Base-by-base conservation (phyloP, 2,888 invertebrate species). In the Neoscelio sp. region DNA sequence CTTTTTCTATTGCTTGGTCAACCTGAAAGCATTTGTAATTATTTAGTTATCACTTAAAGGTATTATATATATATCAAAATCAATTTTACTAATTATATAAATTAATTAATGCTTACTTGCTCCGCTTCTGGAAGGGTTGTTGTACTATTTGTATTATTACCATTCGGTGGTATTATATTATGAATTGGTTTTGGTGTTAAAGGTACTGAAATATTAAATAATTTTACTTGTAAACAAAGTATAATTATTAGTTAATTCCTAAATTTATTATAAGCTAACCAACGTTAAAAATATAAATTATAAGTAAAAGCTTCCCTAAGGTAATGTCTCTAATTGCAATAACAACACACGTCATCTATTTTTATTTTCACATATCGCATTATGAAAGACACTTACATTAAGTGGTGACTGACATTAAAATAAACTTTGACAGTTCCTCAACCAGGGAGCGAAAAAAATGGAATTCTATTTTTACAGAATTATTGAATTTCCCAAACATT, bases 101-200 rank as follows among this genome's bases (percentile, higher is more conserved):
- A 15, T 13, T 46, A 6, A 23, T 46, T 23, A 42, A 46, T 15
- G 20, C 40, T 48, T 58, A 89, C 89, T 87, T 89, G 88, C 33
- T 87, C 87, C n/a, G 86, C 82, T 75, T 87, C 87, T 15, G 89
- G 86, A 65, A 85, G 80, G 30, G 80, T 75, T 13, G 84, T 85
- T 48, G 89, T 89, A 40, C 82, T 85, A 70, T 88, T 89, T 5
- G 87, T 89, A 8, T 78, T 71, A 46, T 89, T 89, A 50, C 91
- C 91, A 64, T 86, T 88, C 15, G 92, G 92, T 30, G 92, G 93
- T 84, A 93, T 93, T 82, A 94, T 92, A 85, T 94, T 93, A 87
- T 92, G 92, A 81, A 94, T 94, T 7, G 94, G 93, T 42, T 82
- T 83, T 5, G 82, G 85, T 20, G 92, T 92, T 77, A 92, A 87